Conservation (phyloP, 2,888 invertebrate species). For the Ptychoptera albimana region DNA sequence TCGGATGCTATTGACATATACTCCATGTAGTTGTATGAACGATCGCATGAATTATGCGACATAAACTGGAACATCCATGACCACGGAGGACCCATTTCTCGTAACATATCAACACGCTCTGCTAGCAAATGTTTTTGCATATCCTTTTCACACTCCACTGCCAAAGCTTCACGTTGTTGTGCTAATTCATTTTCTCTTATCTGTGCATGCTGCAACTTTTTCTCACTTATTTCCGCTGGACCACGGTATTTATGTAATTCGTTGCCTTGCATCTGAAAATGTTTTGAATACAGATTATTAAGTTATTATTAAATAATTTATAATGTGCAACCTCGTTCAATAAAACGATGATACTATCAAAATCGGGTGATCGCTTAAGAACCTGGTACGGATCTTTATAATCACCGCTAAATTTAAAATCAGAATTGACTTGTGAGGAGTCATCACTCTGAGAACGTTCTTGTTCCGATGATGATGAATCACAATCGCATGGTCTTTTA, state of each 20-base stretch:
- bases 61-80: conserved; percentile 17
- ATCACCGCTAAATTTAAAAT: conserved; percentile 8
- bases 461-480: neutral
- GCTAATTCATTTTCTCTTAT: conserved; percentile 8
- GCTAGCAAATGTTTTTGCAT: conserved; percentile 5
- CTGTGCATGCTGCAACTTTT: conserved; percentile 9
- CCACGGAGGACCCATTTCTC: conserved; percentile 16
- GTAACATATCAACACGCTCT: conserved; percentile 12
- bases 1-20: conserved; percentile 11
- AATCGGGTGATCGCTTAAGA: conserved; percentile 12
- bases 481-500: neutral
- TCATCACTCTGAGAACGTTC: neutral
- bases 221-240: conserved; percentile 9
- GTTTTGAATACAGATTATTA: no score
- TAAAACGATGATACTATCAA: conserved; percentile 14
- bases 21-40: conserved; percentile 17
- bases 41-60: conserved; percentile 9
- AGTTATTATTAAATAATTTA: neutral
- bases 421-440: conserved; percentile 7
- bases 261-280: conserved; percentile 6
- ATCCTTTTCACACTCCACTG: conserved; percentile 3
- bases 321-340: conserved; percentile 11
- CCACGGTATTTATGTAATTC: conserved; percentile 10
- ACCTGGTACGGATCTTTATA: conserved; percentile 8
- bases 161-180: conserved; percentile 7